Evolutionary conservation across 1,140 invertebrate species (phyloP).

Genomic region (Bombus difficillimus): DNA sequence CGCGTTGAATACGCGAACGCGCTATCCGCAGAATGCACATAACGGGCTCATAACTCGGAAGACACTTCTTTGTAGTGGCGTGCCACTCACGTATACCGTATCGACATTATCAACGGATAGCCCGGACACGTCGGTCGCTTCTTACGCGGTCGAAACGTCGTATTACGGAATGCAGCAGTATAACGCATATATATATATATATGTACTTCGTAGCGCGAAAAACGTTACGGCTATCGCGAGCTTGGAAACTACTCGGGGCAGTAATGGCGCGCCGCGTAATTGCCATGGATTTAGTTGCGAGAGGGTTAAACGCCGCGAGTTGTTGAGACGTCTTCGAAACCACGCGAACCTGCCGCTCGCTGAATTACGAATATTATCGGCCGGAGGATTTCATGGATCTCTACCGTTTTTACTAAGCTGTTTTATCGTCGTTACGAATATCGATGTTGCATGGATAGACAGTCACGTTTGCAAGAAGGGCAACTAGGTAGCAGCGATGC

Average conservation of each 20-base stretch:
- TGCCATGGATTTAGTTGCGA: constrained; percentile 35
- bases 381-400: not conserved
- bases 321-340: not conserved
- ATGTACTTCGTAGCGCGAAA: not conserved
- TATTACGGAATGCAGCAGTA: constrained; percentile 30
- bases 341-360: constrained; percentile 2
- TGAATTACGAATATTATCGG: constrained; percentile 26
- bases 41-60: constrained; percentile 48
- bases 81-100: constrained; percentile 19
- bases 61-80: constrained; percentile 49
- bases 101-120: constrained; percentile 33
- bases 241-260: constrained; percentile 6
- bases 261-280: constrained; percentile 42
- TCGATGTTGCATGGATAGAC: not conserved
- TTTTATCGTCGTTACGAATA: not conserved
- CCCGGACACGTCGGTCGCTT: constrained; percentile 7
- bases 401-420: no score
- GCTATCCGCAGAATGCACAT: constrained; percentile 35
- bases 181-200: not conserved
- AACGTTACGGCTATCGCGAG: constrained; percentile 15
- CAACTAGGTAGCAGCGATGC: no score
- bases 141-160: constrained; percentile 30
- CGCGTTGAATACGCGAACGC: constrained; percentile 21
- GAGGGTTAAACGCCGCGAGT: constrained; percentile 10
- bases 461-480: not conserved